Percentiles rank a stretch among this genome's conserved stretches.
Evolutionary conservation across 2,797 vertebrate species (phyloP).

Genomic region (Diplodus puntazzo): DNA sequence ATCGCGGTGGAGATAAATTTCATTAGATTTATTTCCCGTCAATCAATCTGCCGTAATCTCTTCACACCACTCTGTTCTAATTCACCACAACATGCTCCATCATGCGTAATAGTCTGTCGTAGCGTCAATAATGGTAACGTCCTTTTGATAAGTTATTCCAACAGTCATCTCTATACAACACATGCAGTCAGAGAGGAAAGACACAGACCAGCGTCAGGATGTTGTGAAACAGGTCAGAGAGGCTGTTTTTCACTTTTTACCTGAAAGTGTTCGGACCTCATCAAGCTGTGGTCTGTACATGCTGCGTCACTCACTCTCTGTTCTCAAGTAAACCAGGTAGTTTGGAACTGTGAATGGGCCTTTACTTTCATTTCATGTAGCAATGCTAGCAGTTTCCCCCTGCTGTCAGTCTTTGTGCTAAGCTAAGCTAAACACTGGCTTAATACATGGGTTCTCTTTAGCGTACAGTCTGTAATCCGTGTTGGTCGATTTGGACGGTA

Average conservation of each 20-base stretch:
- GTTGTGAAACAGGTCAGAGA: not conserved
- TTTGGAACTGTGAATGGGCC: not conserved
- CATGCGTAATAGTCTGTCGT: not conserved
- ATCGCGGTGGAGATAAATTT: no score
- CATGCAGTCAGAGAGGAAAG: not conserved
- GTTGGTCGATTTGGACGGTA: not conserved
- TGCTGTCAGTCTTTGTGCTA: no score
- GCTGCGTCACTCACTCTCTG: not conserved
- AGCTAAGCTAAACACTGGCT: not conserved
- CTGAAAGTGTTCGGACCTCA: not conserved
- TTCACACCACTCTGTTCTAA: not conserved
- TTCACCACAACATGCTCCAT: no score
- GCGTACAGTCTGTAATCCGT: no score
- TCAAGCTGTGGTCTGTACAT: not conserved
- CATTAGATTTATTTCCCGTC: no score
- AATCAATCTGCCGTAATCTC: not conserved
- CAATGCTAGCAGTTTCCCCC: not conserved
- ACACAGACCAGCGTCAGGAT: not conserved
- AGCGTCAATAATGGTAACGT: not conserved
- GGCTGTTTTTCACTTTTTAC: not conserved
- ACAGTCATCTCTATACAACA: constrained; percentile 20
- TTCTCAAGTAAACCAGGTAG: not conserved
- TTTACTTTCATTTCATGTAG: no score
- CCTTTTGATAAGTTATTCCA: no score
- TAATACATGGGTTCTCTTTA: no score